These are phyloP conservation scores for Xylocopa sonorina DNA, from an alignment of 1,140 invertebrate species.

Conservation along the genomic window DNA sequence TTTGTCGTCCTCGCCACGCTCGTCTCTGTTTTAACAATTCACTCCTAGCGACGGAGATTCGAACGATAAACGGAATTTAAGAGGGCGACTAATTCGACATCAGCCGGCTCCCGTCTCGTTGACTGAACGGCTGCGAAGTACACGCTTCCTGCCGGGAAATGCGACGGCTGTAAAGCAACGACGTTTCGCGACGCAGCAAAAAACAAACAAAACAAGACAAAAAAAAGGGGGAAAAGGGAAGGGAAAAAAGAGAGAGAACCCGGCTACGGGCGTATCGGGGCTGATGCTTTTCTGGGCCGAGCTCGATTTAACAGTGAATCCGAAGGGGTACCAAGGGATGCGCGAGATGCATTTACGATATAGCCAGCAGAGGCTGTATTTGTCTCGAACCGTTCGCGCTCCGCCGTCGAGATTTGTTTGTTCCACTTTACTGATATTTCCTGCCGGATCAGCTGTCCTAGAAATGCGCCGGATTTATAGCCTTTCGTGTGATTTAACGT, in stretches of 20 bases:
- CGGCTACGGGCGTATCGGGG: neutral
- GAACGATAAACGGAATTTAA: too few relatives aligned
- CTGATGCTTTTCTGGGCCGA: slow-evolving; percentile 22
- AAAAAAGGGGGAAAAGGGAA: too few relatives aligned
- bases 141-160: neutral
- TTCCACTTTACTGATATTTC: slow-evolving; percentile 53
- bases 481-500: slow-evolving; percentile 60
- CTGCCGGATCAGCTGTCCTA: slow-evolving; percentile 59
- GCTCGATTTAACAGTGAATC: slow-evolving; percentile 39
- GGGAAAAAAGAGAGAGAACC: neutral
- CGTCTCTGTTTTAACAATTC: too few relatives aligned
- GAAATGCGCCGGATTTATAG: slow-evolving; percentile 52
- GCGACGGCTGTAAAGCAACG: slow-evolving; percentile 12
- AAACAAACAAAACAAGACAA: too few relatives aligned
- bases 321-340: slow-evolving; percentile 8
- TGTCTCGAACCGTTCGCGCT: slow-evolving; percentile 20
- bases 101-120: too few relatives aligned
- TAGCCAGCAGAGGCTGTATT: slow-evolving; percentile 3
- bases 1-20: too few relatives aligned
- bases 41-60: too few relatives aligned
- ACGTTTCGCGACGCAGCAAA: neutral
- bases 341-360: slow-evolving; percentile 34
- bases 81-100: too few relatives aligned
- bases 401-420: slow-evolving; percentile 54
- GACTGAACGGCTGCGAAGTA: too few relatives aligned